Evolutionary conservation across 2,113 vertebrate species (phyloP), one percentile per base, ranked within the genome.

Genomic region (Barnardius zonarius): DNA sequence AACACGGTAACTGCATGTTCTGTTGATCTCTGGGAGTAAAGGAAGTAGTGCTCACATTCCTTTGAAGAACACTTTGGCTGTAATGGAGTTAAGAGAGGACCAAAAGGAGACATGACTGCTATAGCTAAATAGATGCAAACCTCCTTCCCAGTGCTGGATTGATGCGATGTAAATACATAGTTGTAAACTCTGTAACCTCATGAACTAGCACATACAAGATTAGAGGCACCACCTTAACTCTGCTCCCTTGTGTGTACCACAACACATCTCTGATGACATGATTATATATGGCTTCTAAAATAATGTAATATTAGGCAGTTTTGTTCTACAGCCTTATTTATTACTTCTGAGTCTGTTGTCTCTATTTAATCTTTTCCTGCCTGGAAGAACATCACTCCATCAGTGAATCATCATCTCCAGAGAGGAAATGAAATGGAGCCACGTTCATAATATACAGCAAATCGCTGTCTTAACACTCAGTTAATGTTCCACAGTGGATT

Each of bases 301-400:
- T 93, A 95, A 95, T 93, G 37, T 61, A 92, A 93, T 95, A 97
- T 93, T 69, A 95, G 77, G 88, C 91, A 89, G 77, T 95, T 97
- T 96, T 93, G 88, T 95, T 96, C 83, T 92, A 96, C 86, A 80
- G 74, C 63, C 77, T 97, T 95, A 96, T 96, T 97, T 96, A 97
- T 96, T 97, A 96, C 95, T 96, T 96, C 81, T 96, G 96, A 96
- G 96, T 97, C 93, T 94, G 96, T 96, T 93, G 93, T 95, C 96
- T 97, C 96, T 94, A 95, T 92, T 97, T 96, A 97, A 97, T 97
- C 91, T 96, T 93, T 92, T 93, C 88, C 74, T 96, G 93, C 86
- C 81, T 97, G 83, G 91, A 93, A 96, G 93, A 97, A 96, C 96
- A 96, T 97, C 96, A 94, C 95, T 97, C 96, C 95, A 93, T 96